phyloP scores from a whole-genome alignment of 2,113 vertebrate species.

The Leptodactylus fuscus region DNA sequence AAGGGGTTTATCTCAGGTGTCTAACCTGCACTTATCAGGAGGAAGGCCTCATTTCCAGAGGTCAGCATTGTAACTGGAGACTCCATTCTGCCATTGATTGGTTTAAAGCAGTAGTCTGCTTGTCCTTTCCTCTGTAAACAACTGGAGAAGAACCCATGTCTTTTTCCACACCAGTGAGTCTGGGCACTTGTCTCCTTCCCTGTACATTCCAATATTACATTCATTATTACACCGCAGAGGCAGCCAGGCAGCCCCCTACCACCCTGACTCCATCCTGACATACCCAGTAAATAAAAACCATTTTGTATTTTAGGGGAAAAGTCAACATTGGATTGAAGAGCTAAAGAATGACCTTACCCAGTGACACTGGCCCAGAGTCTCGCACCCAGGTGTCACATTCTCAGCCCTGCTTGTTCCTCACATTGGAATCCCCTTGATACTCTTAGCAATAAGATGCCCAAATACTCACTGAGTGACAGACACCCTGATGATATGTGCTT shows the following conservation, averaged over 20 bases:
- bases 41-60: constrained; percentile 66
- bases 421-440: constrained; percentile 47
- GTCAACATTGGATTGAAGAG: constrained; percentile 30
- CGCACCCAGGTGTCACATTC: constrained; percentile 52
- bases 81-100: constrained; percentile 63
- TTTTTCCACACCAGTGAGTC: constrained; percentile 32
- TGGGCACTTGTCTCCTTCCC: not conserved
- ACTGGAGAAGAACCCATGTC: constrained; percentile 58
- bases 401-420: constrained; percentile 12
- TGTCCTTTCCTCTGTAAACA: constrained; percentile 64
- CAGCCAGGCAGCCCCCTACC: not conserved
- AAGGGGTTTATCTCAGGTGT: constrained; percentile 66
- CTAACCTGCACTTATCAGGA: constrained; percentile 68
- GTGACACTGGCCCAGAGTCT: constrained; percentile 23
- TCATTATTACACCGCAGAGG: constrained; percentile 37
- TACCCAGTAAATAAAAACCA: not conserved
- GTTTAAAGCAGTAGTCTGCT: constrained; percentile 52
- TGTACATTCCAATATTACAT: constrained; percentile 28
- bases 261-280: not conserved
- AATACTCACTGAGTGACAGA: constrained; percentile 23
- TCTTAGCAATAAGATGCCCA: constrained; percentile 52
- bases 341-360: not conserved
- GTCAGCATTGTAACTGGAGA: constrained; percentile 61
- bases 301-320: constrained; percentile 16
- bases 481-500: constrained; percentile 10